Evolutionary conservation across 2,797 vertebrate genomes (phyloP).

Genomic region (Lagorchestes hirsutus): DNA sequence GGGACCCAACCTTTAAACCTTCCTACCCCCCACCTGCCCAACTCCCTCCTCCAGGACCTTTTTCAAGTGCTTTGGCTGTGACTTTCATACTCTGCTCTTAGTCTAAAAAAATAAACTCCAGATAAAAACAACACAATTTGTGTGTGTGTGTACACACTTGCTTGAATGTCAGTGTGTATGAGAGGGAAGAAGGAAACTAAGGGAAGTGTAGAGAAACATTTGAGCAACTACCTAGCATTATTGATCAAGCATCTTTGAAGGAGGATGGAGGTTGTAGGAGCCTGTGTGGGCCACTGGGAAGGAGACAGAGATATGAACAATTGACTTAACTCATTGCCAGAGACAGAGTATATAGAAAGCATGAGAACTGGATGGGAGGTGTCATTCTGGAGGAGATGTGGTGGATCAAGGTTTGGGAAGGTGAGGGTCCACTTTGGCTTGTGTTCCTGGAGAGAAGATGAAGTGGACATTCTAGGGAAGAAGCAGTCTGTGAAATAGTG

Average conservation of each 20-base stretch:
- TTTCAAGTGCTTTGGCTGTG: slow-evolving; percentile 89
- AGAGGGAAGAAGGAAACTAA: background rate
- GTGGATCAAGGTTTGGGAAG: background rate
- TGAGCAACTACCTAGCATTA: background rate
- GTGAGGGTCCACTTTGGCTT: background rate
- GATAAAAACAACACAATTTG: slow-evolving; percentile 72
- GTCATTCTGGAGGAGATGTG: background rate
- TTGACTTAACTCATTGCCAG: background rate
- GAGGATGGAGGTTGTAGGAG: background rate
- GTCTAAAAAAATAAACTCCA: slow-evolving; percentile 86
- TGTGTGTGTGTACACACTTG: background rate
- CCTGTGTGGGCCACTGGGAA: background rate
- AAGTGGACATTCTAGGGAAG: background rate
- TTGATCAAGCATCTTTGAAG: background rate
- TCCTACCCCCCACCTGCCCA: slow-evolving; percentile 74
- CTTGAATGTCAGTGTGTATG: background rate
- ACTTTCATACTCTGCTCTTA: slow-evolving; percentile 91
- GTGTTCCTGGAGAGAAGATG: background rate
- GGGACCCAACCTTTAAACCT: slow-evolving; percentile 45
- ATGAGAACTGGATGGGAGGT: background rate
- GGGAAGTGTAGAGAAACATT: background rate
- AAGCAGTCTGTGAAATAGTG: background rate
- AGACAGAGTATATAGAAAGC: background rate
- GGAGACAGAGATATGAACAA: background rate
- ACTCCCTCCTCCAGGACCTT: slow-evolving; percentile 78